A percentile compares a stretch with the other conserved stretches of the same genome.
Conservation (phyloP, 2,113 vertebrate genomes). For the Nibea coibor region DNA sequence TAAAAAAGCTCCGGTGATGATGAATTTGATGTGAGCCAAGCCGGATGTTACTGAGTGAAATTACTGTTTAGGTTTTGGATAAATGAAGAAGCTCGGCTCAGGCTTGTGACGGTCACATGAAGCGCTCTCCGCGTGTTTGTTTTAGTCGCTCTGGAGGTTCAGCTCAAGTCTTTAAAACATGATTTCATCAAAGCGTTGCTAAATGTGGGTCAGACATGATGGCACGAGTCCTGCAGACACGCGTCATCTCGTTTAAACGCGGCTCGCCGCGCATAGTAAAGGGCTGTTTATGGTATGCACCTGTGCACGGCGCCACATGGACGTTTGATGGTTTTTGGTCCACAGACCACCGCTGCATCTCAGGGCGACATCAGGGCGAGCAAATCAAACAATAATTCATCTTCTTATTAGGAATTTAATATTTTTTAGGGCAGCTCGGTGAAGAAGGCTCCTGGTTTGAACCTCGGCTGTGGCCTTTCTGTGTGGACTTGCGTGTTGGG, state of each 20-base stretch:
- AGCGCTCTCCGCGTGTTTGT: neutral
- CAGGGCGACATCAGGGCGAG: constrained; percentile 18
- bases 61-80: constrained; percentile 10
- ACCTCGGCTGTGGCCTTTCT: too few relatives aligned
- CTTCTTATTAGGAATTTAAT: too few relatives aligned
- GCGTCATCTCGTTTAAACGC: constrained; percentile 37
- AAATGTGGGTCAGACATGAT: constrained; percentile 52
- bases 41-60: constrained; percentile 4
- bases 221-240: constrained; percentile 31
- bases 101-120: constrained; percentile 28
- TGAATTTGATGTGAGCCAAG: neutral
- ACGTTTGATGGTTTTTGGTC: constrained; percentile 19
- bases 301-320: constrained; percentile 27
- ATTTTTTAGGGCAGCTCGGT: too few relatives aligned
- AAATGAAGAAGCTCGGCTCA: neutral
- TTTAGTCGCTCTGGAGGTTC: neutral
- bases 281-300: constrained; percentile 52
- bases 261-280: constrained; percentile 29
- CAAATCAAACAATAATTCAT: too few relatives aligned
- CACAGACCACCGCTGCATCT: constrained; percentile 1
- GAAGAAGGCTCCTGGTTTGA: too few relatives aligned
- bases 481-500: too few relatives aligned
- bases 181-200: constrained; percentile 32
- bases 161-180: neutral
- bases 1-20: neutral